Base-by-base conservation (phyloP, 2,797 vertebrate species). In the Perdix hodgsoniae region DNA sequence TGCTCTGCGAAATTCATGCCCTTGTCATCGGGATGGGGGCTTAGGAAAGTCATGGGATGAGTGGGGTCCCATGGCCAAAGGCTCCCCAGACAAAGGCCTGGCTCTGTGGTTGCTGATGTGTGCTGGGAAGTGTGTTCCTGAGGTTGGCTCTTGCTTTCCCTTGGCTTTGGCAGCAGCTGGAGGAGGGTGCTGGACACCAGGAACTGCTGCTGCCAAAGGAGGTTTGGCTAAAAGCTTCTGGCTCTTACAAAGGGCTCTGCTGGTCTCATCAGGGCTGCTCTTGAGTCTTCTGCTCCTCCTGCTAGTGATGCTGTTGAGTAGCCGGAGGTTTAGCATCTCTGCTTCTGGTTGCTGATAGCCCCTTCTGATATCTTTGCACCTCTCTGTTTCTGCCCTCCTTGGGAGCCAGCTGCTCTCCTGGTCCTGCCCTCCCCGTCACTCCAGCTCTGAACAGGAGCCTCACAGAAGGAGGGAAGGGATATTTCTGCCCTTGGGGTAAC, bases 341-440 rank as follows among this genome's bases (percentile, higher is more conserved):
- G 11, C 3, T 9, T 37, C 85, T 37, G 79, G 24, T 65, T 77
- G 75, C 84, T 3, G 1, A 7, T 12, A 6, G 13, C 70, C 74
- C 44, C 59, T 21, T 13, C 19, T 33, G 31, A 21, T 33, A n/a
- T 61, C 66, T 73, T n/a, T 11, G 72, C 0, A 1, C 16, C 49
- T 63, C 4, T 1, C n/a, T 50, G 10, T 33, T 42, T 50, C 54
- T 61, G 60, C 37, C 56, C 21, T 64, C 60, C 39, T 54, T 2
- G 5, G 27, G 40, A 50, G n/a, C n/a, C 0, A 0, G 59, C 59
- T 10, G 1, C 13, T 69, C 15, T 59, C 26, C n/a, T 4, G 9
- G 9, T 26, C 31, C 63, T 94, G 70, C 49, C 33, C 24, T 78
- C 45, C 40, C 3, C 0, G 29, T 19, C 18, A 15, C 57, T 31